Percentiles rank a stretch among this genome's conserved stretches.
phyloP scores from a whole-genome alignment of 2,797 vertebrate species.

The Neopelma chrysocephalum region DNA sequence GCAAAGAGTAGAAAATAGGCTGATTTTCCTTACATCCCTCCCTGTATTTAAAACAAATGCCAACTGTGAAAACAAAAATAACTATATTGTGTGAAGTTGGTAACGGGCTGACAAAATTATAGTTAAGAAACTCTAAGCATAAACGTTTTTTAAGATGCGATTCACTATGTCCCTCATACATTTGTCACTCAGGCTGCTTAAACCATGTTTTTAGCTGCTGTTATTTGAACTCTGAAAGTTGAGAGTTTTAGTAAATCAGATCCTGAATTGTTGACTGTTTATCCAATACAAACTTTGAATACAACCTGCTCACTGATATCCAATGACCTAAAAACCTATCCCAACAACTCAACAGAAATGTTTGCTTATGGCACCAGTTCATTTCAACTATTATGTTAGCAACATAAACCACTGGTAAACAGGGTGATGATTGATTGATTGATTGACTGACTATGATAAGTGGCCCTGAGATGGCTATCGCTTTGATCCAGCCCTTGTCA shows the following conservation, averaged over 20 bases:
- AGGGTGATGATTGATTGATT: not conserved
- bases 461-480: not conserved
- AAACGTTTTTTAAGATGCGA: not conserved
- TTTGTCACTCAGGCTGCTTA: not conserved
- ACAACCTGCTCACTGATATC: not conserved
- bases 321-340: not conserved
- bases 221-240: not conserved
- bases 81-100: not conserved
- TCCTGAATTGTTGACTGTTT: not conserved
- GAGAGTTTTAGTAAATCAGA: not conserved
- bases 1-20: not conserved
- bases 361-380: not conserved
- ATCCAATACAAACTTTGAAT: not conserved
- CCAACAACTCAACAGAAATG: not conserved
- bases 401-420: not conserved
- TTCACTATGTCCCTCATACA: not conserved
- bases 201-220: not conserved
- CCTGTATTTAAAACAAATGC: not conserved
- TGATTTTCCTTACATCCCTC: not conserved
- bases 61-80: slow-evolving; percentile 35
- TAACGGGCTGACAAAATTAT: not conserved
- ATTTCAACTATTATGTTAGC: not conserved
- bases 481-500: not conserved
- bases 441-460: not conserved
- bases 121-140: not conserved